Conservation (phyloP, 2,888 invertebrate species). For the Meandrusa payeni region DNA sequence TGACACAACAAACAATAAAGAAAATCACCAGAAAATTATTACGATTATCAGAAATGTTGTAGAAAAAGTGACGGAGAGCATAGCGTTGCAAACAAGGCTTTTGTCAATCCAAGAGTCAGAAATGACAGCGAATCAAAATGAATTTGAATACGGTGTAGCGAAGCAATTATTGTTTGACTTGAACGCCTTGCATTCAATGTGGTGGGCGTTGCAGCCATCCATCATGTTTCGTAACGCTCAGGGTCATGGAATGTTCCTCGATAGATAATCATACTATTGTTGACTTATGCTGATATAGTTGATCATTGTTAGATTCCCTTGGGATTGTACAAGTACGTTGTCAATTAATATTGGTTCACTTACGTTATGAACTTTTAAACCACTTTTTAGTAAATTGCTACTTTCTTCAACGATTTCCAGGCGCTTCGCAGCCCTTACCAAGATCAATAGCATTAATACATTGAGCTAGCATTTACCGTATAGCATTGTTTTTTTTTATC, state of each 20-base stretch:
- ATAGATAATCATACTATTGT: conserved; percentile 16
- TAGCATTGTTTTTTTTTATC: background rate
- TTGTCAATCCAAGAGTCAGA: conserved; percentile 21
- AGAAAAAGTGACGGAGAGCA: conserved; percentile 10
- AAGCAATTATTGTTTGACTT: conserved; percentile 32
- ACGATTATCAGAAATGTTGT: background rate
- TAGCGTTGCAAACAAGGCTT: conserved; percentile 15
- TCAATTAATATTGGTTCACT: no score
- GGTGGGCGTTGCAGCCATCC: conserved; percentile 27
- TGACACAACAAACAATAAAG: no score
- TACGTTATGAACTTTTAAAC: no score
- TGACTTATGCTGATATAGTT: conserved; percentile 4
- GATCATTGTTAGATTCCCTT: no score
- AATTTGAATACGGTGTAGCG: conserved; percentile 28
- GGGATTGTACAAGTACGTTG: no score
- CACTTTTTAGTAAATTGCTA: no score
- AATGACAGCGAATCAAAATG: conserved; percentile 22
- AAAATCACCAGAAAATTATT: background rate
- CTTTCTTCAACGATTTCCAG: no score
- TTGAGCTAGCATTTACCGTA: no score
- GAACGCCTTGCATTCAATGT: conserved; percentile 27
- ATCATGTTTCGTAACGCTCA: conserved; percentile 25
- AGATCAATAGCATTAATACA: no score
- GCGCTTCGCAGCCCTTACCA: no score
- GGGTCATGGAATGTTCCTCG: conserved; percentile 14